Percentiles rank a stretch among this genome's conserved stretches.
phyloP scores from a whole-genome alignment of 2,113 vertebrate species.

The Laticauda laticaudata region DNA sequence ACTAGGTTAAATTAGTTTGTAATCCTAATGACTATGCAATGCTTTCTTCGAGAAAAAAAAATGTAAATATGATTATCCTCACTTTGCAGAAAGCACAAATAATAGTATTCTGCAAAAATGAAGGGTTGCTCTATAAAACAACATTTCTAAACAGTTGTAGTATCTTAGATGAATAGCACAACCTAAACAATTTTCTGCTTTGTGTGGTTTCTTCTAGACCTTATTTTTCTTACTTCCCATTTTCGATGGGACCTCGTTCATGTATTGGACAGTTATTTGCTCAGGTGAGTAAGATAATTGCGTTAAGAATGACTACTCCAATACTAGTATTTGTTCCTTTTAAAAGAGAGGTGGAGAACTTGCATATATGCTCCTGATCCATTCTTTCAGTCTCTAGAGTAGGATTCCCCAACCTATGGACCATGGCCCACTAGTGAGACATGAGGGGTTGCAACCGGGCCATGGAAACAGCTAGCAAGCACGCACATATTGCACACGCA shows the following conservation, averaged over 20 bases:
- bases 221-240: slow-evolving; percentile 79
- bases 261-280: slow-evolving; percentile 88
- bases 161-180: not conserved
- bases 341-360: not conserved
- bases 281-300: slow-evolving; percentile 73
- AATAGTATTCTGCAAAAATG: not conserved
- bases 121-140: not conserved
- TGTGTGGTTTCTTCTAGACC: slow-evolving; percentile 55
- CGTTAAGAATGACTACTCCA: not conserved
- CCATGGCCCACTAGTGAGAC: no score
- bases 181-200: not conserved
- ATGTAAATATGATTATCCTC: not conserved
- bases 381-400: not conserved
- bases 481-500: no score
- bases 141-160: not conserved
- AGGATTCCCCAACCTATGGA: no score
- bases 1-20: not conserved
- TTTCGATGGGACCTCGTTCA: slow-evolving; percentile 84
- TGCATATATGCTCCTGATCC: not conserved
- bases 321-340: not conserved
- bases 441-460: no score
- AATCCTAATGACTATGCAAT: not conserved
- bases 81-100: not conserved
- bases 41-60: not conserved
- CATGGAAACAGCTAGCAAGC: no score